Evolutionary conservation across 1,140 invertebrate species (phyloP).

Genomic region (Atopsyche davidsoni): DNA sequence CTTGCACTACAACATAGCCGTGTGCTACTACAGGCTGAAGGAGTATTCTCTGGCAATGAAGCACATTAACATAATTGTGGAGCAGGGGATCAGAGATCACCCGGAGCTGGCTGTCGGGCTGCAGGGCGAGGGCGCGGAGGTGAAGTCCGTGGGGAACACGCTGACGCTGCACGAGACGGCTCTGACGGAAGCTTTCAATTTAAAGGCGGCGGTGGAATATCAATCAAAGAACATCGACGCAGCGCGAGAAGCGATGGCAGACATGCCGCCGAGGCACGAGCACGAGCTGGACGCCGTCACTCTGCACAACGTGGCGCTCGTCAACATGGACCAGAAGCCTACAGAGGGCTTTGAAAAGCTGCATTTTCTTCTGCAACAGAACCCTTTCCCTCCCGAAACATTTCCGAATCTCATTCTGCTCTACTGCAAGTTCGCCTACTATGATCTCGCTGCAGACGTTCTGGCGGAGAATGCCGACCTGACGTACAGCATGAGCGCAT

Average conservation of each 20-base stretch:
- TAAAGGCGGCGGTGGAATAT: conserved; percentile 98
- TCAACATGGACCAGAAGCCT: conserved; percentile 83
- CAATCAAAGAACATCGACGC: conserved; percentile 90
- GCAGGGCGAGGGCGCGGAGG: conserved; percentile 96
- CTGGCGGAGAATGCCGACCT: conserved; percentile 96
- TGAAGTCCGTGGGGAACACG: conserved; percentile 95
- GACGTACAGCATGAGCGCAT: conserved; percentile 91
- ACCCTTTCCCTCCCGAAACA: conserved; percentile 95
- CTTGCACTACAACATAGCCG: conserved; percentile 91
- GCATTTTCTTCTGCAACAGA: conserved; percentile 93
- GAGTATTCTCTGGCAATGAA: conserved; percentile 89
- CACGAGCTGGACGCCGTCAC: conserved; percentile 98
- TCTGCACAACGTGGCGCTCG: conserved; percentile 94
- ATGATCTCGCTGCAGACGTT: conserved; percentile 95
- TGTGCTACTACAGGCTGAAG: conserved; percentile 92
- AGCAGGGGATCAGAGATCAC: conserved; percentile 92
- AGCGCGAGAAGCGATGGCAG: conserved; percentile 89
- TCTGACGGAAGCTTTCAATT: conserved; percentile 95
- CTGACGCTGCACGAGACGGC: conserved; percentile 93
- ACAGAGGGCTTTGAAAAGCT: conserved; percentile 95
- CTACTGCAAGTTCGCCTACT: conserved; percentile 97
- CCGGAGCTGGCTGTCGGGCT: conserved; percentile 96
- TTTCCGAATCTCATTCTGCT: conserved; percentile 93
- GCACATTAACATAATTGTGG: conserved; percentile 92
- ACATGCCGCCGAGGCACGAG: conserved; percentile 95